Evolutionary conservation across 1,140 invertebrate species (phyloP), one percentile per base, ranked within the genome.

Genomic region (Lasaia peninsularis): DNA sequence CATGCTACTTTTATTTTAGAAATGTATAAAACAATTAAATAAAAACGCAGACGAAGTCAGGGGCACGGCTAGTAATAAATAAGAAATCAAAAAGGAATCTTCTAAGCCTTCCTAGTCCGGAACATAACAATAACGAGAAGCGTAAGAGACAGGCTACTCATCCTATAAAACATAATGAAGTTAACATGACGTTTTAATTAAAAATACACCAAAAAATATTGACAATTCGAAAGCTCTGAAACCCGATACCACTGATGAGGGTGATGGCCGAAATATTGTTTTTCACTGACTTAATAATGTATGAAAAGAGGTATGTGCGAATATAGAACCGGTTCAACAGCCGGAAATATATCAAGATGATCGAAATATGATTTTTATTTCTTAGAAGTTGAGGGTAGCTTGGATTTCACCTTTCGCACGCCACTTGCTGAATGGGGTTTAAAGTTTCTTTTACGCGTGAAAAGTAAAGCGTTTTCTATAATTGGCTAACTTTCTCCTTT

Each of bases 281-380:
- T 44, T 44, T 44, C 18, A 44, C 40, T 44, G 40, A 44, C 40
- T 44, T 44, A 44, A 40, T 37, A 37, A 44, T 44, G 16, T 44
- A 44, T 44, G 18, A 44, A 44, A 44, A 44, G 40, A 44, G 12
- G 35, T 16, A 37, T 44, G 40, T 44, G 40, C 18, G 40, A 44
- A 44, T 44, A 44, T 44, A 7, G 40, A 20, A 44, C 40, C 40
- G 40, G 40, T 44, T 18, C 40, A 5, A 28, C 24, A 28, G 8
- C 24, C 24, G 24, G 24, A 28, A 9, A 44, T 44, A 44, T 18
- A 44, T 44, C 40, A 10, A 2, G 40, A 44, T 44, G 40, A 44
- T 44, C 40, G 40, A 44, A 48, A 48, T 48, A 48, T 48, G 40
- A 48, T 48, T 48, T 40, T 48, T 11, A n/a, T 7, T 48, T 48